A percentile compares a stretch with the other conserved stretches of the same genome.
Conservation (phyloP, 2,888 invertebrate genomes). For the Coenonympha glycerion region DNA sequence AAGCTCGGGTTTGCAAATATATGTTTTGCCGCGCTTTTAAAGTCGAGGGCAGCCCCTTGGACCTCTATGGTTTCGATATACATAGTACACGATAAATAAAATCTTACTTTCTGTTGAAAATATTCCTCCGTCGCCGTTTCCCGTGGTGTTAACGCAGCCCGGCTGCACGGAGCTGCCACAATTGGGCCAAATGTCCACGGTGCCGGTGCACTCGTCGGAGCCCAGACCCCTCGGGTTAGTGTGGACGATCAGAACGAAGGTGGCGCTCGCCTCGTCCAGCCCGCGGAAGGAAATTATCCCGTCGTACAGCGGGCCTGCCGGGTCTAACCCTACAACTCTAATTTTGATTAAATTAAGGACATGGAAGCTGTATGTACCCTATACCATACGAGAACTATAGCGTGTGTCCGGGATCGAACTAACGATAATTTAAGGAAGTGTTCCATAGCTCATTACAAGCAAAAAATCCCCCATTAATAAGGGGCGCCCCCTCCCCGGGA, state of each 20-base stretch:
- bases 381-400: too few species aligned
- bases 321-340: constrained; percentile 69
- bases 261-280: constrained; percentile 50
- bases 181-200: constrained; percentile 68
- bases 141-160: constrained; percentile 50
- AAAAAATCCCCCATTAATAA: too few species aligned
- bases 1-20: too few species aligned
- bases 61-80: too few species aligned
- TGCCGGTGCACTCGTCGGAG: constrained; percentile 48
- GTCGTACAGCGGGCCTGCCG: constrained; percentile 62
- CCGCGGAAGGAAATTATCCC: constrained; percentile 32
- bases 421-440: too few species aligned
- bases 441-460: too few species aligned
- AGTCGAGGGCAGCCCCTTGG: too few species aligned
- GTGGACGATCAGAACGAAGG: constrained; percentile 74
- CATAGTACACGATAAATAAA: too few species aligned
- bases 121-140: not conserved
- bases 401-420: too few species aligned
- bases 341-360: constrained; percentile 34
- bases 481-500: too few species aligned
- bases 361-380: too few species aligned
- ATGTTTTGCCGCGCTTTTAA: too few species aligned
- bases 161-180: constrained; percentile 56
- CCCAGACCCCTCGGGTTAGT: constrained; percentile 71
- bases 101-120: not conserved